These are phyloP conservation scores for Gulo gulo DNA, from an alignment of 2,113 vertebrate species.

Conservation along the genomic window DNA sequence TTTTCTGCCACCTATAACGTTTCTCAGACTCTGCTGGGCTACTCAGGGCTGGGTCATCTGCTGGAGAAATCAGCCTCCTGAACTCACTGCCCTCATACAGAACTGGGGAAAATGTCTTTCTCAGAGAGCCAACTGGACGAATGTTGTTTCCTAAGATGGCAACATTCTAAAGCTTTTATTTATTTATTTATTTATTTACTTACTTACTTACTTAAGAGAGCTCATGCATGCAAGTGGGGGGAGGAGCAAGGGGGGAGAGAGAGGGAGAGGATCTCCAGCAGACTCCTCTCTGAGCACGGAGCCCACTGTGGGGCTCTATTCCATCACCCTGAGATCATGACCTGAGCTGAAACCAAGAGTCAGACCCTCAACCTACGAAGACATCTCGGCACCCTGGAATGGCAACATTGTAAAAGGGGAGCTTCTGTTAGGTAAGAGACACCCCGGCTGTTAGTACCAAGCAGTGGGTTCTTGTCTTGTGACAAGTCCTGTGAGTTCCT, in stretches of 20 bases:
- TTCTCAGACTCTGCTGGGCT: not conserved
- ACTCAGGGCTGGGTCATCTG: not conserved
- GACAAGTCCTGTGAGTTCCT: not conserved
- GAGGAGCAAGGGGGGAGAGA: not conserved
- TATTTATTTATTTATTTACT: not conserved
- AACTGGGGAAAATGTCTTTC: not conserved
- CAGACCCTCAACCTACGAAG: not conserved
- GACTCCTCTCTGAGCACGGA: not conserved
- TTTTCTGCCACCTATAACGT: not conserved
- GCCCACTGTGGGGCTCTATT: not conserved
- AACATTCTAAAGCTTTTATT: not conserved
- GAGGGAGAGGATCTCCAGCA: not conserved
- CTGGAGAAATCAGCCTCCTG: not conserved
- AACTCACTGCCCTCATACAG: not conserved
- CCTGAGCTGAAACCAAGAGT: not conserved
- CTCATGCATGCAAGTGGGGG: not conserved
- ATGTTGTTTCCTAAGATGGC: not conserved
- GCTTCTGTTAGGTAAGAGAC: not conserved
- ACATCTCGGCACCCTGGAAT: rapidly evolving
- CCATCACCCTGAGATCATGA: not conserved
- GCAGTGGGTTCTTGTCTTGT: not conserved
- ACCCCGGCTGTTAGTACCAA: not conserved
- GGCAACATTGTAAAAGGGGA: not conserved
- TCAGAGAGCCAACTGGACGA: not conserved
- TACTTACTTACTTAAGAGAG: not conserved